Evolutionary conservation across 92 coral and sea anemone genomes (phyloP).

Genomic region (Galaxea fascicularis): DNA sequence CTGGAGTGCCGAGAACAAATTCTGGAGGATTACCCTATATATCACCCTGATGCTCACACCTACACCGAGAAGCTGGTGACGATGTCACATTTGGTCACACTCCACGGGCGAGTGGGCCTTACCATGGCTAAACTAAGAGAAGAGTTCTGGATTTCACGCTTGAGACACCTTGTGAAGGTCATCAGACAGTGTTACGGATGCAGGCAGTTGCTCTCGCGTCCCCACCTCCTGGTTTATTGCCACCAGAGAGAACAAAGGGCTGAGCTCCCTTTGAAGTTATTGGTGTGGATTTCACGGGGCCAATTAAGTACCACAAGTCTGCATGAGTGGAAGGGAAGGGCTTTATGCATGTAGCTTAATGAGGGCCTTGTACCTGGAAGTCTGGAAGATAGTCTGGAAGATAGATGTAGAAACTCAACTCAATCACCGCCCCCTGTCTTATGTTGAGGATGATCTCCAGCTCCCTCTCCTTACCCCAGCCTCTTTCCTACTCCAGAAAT

Average conservation of each 20-base stretch:
- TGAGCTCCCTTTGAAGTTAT: slow-evolving; percentile 5
- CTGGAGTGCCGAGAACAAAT: not conserved
- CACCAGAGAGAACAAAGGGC: slow-evolving; percentile 22
- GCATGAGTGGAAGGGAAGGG: slow-evolving; percentile 36
- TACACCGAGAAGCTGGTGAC: not conserved
- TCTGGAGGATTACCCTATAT: not conserved
- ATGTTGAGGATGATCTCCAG: slow-evolving; percentile 31
- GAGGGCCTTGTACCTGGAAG: slow-evolving; percentile 40
- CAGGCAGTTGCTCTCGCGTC: slow-evolving; percentile 26
- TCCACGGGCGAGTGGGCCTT: not conserved
- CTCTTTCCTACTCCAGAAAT: slow-evolving; percentile 11
- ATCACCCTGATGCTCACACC: not conserved
- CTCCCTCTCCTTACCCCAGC: slow-evolving; percentile 15
- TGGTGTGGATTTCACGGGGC: slow-evolving; percentile 29
- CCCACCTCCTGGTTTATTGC: slow-evolving; percentile 33
- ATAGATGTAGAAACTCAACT: slow-evolving; percentile 42
- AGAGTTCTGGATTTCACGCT: not conserved
- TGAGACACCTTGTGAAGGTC: not conserved
- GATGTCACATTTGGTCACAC: not conserved
- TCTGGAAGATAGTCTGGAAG: too few relatives aligned
- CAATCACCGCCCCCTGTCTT: slow-evolving; percentile 29
- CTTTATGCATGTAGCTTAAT: slow-evolving; percentile 35
- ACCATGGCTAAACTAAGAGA: not conserved
- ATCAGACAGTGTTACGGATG: slow-evolving; percentile 34
- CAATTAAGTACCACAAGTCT: slow-evolving; percentile 33